Evolutionary conservation across 2,113 vertebrate species (phyloP).

Genomic region (Stomatorhinus ivindoensis): DNA sequence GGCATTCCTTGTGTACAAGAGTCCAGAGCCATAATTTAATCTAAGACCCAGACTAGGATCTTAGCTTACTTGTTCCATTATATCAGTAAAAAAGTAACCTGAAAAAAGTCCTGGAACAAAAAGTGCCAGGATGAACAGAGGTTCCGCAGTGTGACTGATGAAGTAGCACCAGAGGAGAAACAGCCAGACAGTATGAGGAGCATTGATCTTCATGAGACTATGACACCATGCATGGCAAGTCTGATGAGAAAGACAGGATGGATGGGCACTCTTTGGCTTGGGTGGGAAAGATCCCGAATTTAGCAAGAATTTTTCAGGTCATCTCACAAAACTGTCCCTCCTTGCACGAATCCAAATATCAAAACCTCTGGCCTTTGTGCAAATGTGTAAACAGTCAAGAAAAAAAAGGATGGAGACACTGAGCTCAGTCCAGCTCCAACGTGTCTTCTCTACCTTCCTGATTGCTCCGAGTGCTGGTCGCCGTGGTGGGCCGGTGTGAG

Average conservation of each 20-base stretch:
- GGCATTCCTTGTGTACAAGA: not conserved
- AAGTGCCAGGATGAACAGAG: not conserved
- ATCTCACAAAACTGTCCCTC: not conserved
- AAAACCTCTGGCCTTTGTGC: not conserved
- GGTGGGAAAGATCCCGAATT: not conserved
- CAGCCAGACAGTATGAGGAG: not conserved
- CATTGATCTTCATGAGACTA: not conserved
- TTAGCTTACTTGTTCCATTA: not conserved
- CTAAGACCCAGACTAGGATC: not conserved
- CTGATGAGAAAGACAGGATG: not conserved
- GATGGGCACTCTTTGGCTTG: not conserved
- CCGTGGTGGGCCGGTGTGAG: not conserved
- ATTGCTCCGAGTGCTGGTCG: slow-evolving; percentile 15
- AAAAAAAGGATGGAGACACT: not conserved
- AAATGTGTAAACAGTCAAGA: not conserved
- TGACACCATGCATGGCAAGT: not conserved
- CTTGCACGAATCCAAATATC: not conserved
- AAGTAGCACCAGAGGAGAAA: not conserved
- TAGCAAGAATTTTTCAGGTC: not conserved
- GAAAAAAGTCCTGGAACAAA: not conserved
- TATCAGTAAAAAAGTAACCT: not conserved
- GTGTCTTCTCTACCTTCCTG: not conserved
- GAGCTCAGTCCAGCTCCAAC: slow-evolving; percentile 7
- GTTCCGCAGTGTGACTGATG: not conserved
- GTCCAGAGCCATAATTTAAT: not conserved